A percentile compares a stretch with the other conserved stretches of the same genome.
Conservation (phyloP, 2,113 vertebrate species). For the Perca flavescens region DNA sequence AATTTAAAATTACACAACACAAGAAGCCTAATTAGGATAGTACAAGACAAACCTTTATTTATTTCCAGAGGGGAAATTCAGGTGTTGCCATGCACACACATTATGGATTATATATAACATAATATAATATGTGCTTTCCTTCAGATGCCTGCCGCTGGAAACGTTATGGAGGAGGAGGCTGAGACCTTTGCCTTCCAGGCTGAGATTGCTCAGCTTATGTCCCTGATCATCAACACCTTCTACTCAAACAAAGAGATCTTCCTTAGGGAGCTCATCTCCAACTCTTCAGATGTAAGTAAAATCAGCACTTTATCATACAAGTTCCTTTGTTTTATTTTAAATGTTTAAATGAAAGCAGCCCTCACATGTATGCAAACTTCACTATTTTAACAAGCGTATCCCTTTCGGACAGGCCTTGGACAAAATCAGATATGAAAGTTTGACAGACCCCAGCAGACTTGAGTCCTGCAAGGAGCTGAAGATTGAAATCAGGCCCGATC, state of each 20-base stretch:
- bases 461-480: slow-evolving; percentile 87
- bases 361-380: not conserved
- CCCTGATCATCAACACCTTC: slow-evolving; percentile 89
- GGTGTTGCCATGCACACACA: too few species aligned
- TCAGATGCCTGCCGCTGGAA: slow-evolving; percentile 78
- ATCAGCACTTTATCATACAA: not conserved
- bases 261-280: slow-evolving; percentile 88
- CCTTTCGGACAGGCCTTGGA: slow-evolving; percentile 87
- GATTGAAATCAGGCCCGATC: slow-evolving; percentile 85
- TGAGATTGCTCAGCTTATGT: slow-evolving; percentile 90
- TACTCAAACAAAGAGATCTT: slow-evolving; percentile 91
- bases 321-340: not conserved
- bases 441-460: slow-evolving; percentile 87
- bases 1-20: too few species aligned
- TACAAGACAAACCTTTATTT: too few species aligned
- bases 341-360: not conserved
- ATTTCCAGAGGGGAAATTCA: too few species aligned
- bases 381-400: slow-evolving; percentile 30
- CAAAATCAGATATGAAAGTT: slow-evolving; percentile 88
- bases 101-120: not conserved
- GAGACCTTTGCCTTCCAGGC: slow-evolving; percentile 89
- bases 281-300: slow-evolving; percentile 86
- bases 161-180: slow-evolving; percentile 75
- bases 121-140: not conserved
- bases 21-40: not conserved